Base-by-base conservation (phyloP, 2,888 invertebrate genomes). In the Epiblema foenella region DNA sequence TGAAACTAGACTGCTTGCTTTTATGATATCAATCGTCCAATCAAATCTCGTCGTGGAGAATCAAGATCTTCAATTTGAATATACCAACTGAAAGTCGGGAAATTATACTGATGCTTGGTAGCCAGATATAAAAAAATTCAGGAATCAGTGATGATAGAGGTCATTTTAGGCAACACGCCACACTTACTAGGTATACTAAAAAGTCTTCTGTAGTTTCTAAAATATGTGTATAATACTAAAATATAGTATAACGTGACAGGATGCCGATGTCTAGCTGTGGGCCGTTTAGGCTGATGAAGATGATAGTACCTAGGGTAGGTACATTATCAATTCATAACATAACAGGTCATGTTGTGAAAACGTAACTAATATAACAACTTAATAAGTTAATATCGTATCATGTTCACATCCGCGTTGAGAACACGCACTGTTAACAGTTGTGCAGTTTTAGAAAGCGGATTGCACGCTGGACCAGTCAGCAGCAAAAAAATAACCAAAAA, bases 391-490 rank as follows among this genome's bases (percentile, higher is more conserved):
- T 79, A 81, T 83, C 75, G 78, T 77, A 80, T 76, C 77, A 76
- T 82, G 78, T 77, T 82, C 82, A 88, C 82, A 91, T 92, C 93
- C 93, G 93, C 82, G 85, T 88, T 79, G 78, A 78, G 78, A 85
- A 83, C 91, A 91, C 90, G 90, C 91, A 87, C 83, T 78, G 75
- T 75, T 70, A 75, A 74, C 72, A 81, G 78, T 81, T 81, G 80
- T 81, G 83, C 83, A 80, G 84, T 83, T 89, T 83, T 93, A 92
- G 93, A 93, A 93, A 93, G 93, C 91, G 88, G 86, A 83, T 80
- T 80, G 87, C 87, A 80, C 83, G 86, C 84, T 83, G 85, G 86
- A 89, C 88, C 86, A 87, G 86, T 84, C 87, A 83, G 79, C 74
- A 78, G 79, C 81, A 80, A 83, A 88, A 89, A 88, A 81, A 81